Evolutionary conservation across 2,113 vertebrate genomes (phyloP), one percentile per base, ranked within the genome.

Genomic region (Dunckerocampus dactyliophorus): DNA sequence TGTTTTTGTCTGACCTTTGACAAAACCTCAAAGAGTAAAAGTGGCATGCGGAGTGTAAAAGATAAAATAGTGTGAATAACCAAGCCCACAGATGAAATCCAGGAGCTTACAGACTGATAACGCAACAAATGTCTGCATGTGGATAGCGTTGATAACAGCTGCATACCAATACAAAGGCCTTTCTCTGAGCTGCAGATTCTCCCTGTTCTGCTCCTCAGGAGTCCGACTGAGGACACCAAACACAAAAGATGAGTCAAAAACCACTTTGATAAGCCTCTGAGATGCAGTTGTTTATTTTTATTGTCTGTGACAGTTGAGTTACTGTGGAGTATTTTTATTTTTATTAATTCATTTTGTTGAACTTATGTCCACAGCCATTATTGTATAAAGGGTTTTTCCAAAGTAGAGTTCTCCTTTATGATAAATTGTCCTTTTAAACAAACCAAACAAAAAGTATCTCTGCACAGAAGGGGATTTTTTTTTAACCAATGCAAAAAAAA

Each of bases 121-220:
- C 63, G 59, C 19, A 65, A 49, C 34, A 81, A 71, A 75, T 71
- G 79, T 77, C 71, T 74, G 57, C 9, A 28, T 76, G 69, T 87
- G 82, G 81, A 69, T 60, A 57, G 15, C 10, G 15, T 69, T 82
- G 87, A 89, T 86, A 86, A 84, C 74, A 72, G 48, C 43, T 19
- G 67, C 74, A 70, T 81, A 81, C 60, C 79, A 76, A 87, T 89
- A 89, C 82, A 87, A 77, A 84, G 75, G 69, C 56, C 79, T 81
- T 78, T 86, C 80, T 83, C 66, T 62, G 59, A 31, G 67, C 56
- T 51, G 67, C 57, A 63, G 62, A 59, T 53, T 67, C 52, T 51
- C 51, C 61, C 55, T 69, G 62, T 72, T 75, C 46, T 46, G 75
- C 81, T 79, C 80, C 68, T 65, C 69, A 20, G 82, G 81, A 74